These are phyloP conservation scores for Syrista parreyssii DNA, from an alignment of 2,888 invertebrate genomes.

Conservation along the genomic window DNA sequence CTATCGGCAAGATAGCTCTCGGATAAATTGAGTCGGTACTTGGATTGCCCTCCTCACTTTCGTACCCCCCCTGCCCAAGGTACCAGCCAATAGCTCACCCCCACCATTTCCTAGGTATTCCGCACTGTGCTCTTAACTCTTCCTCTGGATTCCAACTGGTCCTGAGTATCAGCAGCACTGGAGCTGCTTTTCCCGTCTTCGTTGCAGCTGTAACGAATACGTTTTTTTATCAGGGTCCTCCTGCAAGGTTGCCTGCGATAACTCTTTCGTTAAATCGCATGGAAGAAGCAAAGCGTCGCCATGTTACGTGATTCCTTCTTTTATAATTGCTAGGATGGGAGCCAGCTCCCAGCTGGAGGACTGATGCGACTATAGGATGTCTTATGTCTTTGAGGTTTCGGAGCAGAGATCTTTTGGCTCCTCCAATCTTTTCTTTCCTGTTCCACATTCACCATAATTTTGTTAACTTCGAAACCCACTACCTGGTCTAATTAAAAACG, in stretches of 20 bases:
- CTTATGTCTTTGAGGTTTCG: neutral
- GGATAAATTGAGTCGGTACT: slow-evolving; percentile 34
- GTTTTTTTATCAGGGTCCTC: neutral
- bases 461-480: neutral
- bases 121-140: neutral
- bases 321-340: neutral
- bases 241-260: neutral
- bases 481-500: neutral
- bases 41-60: slow-evolving; percentile 6
- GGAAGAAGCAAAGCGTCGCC: neutral
- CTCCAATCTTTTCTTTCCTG: neutral
- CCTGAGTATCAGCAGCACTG: neutral
- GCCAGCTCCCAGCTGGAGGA: neutral
- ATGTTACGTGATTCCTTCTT: neutral
- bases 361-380: neutral
- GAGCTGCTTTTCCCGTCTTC: neutral
- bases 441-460: neutral
- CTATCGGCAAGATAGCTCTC: slow-evolving; percentile 18
- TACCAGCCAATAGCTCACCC: neutral
- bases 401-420: neutral
- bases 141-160: neutral
- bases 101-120: neutral
- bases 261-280: neutral
- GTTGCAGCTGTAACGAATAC: neutral
- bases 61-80: slow-evolving; percentile 2